A percentile compares a stretch with the other conserved stretches of the same genome.
Conservation (phyloP, 2,797 vertebrate genomes). For the Galago senegalensis region DNA sequence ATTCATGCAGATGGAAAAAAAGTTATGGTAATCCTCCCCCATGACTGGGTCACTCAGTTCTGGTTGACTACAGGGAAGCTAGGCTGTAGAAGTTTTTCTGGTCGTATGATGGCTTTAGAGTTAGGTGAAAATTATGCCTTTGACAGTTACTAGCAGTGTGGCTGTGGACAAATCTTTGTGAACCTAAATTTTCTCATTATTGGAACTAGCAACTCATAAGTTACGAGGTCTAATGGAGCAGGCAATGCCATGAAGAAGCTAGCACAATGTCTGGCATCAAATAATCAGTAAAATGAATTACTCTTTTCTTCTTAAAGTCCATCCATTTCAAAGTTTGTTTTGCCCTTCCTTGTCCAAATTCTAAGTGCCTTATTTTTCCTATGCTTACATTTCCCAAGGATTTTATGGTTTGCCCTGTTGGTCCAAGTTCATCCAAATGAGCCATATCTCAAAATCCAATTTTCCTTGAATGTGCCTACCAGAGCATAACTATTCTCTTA, state of each 20-base stretch:
- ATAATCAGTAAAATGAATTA: background rate
- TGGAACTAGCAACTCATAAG: background rate
- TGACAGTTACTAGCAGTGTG: background rate
- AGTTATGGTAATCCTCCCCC: background rate
- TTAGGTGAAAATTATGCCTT: slow-evolving; percentile 38
- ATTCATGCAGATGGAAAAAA: background rate
- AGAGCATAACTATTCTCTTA: background rate
- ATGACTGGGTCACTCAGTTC: background rate
- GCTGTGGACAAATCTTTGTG: background rate
- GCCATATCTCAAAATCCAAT: background rate
- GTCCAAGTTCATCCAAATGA: slow-evolving; percentile 30
- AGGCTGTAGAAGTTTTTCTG: background rate
- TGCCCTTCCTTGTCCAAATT: slow-evolving; percentile 24
- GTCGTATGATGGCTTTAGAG: background rate
- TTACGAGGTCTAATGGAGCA: slow-evolving; percentile 8
- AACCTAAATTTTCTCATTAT: slow-evolving; percentile 2
- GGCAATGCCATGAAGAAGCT: slow-evolving; percentile 11
- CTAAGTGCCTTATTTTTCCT: background rate
- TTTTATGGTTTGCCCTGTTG: background rate
- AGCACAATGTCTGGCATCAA: background rate
- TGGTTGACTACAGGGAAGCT: background rate
- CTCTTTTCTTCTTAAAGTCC: background rate
- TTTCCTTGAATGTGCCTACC: background rate
- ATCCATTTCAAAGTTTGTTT: slow-evolving; percentile 28
- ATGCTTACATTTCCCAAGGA: background rate